phyloP scores from a whole-genome alignment of 2,888 invertebrate species.

The Eupithecia insigniata region DNA sequence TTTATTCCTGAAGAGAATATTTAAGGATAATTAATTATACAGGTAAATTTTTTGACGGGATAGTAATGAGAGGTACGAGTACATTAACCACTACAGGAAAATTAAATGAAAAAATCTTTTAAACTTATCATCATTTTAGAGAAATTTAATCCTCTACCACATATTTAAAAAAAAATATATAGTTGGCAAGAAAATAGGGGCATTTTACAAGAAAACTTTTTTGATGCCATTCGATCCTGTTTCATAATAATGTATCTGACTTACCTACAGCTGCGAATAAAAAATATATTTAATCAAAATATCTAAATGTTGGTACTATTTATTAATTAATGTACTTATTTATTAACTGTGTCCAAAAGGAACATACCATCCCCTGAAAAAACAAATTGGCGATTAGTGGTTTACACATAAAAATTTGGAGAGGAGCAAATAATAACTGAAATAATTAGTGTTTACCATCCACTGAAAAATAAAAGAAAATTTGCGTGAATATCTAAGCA shows the following conservation, averaged over 20 bases:
- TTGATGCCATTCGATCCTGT: too few species aligned
- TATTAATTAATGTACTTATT: not conserved
- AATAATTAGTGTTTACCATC: not conserved
- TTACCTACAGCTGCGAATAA: not conserved
- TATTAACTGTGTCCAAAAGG: not conserved
- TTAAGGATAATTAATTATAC: too few species aligned
- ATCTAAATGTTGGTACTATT: not conserved
- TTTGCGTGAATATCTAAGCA: not conserved
- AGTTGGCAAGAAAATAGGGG: too few species aligned
- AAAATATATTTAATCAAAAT: not conserved
- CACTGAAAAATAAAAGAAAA: not conserved
- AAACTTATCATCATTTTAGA: too few species aligned
- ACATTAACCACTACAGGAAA: too few species aligned
- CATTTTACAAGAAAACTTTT: too few species aligned
- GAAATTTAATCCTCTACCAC: too few species aligned
- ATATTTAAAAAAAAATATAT: too few species aligned
- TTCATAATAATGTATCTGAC: not conserved
- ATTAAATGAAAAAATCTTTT: too few species aligned
- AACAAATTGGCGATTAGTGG: not conserved
- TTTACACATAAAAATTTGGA: not conserved
- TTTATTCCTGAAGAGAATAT: slow-evolving; percentile 38
- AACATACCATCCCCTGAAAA: not conserved
- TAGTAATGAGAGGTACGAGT: too few species aligned
- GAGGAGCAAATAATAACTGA: not conserved
- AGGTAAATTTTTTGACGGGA: too few species aligned